Base-by-base conservation (phyloP, 1,140 invertebrate genomes). In the Solenopsis fugax region DNA sequence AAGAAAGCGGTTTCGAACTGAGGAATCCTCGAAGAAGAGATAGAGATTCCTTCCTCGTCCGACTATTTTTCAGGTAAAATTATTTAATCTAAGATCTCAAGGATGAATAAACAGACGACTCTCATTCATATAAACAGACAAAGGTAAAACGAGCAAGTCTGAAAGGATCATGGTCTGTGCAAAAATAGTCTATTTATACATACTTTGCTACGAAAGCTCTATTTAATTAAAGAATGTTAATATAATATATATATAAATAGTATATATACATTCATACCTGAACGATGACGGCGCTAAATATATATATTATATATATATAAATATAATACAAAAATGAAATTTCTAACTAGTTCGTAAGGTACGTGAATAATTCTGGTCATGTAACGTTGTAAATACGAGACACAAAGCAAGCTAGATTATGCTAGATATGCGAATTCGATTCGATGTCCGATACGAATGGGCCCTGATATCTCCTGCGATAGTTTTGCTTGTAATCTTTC, bases 321-420 rank as follows among this genome's bases (percentile, higher is more conserved):
- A 84, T 54, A 75, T 58, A 88, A 77, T 80, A 88, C 78, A 90
- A 76, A 89, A 90, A 89, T 92, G 87, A 91, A 93, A 91, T 90
- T 93, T 93, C 89, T 92, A 93, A 92, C 73, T 94, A 94, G 92
- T 71, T 75, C 71, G 71, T 93, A 93, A 93, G 92, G 78, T 89
- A 92, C 89, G 92, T 93, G 93, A 94, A 93, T 94, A 94, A 93
- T 93, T 94, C 93, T 94, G 93, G 93, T 94, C 93, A 94, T 93
- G 89, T 90, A 91, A 92, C 87, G 88, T 92, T 94, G 93, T 94
- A 93, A 92, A 94, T 93, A 94, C 72, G 73, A 85, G 34, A 88
- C 18, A 87, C 67, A 71, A 90, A 67, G 54, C 69, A 65, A 52
- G 85, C 89, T 87, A 62, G 58, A 80, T 65, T 72, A 87, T 37